Percentiles rank a stretch among this genome's conserved stretches.
Conservation (phyloP, 2,888 invertebrate genomes). For the Neoaliturus tenellus region DNA sequence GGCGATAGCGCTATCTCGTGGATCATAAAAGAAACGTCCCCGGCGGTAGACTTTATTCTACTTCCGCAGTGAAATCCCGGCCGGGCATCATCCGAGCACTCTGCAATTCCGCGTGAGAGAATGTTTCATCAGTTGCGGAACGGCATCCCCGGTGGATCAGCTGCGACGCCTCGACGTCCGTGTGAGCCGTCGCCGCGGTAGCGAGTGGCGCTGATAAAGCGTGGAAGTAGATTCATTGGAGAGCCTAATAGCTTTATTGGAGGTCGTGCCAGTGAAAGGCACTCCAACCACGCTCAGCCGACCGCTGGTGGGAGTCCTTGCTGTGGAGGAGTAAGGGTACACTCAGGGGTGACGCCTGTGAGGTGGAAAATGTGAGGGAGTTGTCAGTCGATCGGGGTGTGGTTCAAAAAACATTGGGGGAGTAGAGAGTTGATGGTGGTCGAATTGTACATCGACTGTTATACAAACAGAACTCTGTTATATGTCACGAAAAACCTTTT, state of each 20-base stretch:
- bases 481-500: too few relatives aligned
- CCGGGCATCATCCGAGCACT: neutral
- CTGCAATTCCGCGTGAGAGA: slow-evolving; percentile 24
- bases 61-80: neutral
- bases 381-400: too few relatives aligned
- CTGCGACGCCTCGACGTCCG: neutral
- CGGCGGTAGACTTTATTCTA: neutral
- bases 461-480: too few relatives aligned
- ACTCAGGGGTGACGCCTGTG: too few relatives aligned
- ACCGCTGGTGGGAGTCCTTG: neutral
- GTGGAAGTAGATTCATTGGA: neutral
- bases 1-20: neutral
- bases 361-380: too few relatives aligned
- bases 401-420: too few relatives aligned
- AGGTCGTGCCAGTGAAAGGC: neutral
- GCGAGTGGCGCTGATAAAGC: neutral
- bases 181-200: neutral
- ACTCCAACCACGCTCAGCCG: neutral
- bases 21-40: slow-evolving; percentile 4
- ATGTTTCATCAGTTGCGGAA: slow-evolving; percentile 8
- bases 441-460: too few relatives aligned
- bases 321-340: too few relatives aligned
- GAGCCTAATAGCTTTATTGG: slow-evolving; percentile 14
- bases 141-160: neutral
- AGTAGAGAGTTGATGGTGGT: too few relatives aligned